Evolutionary conservation across 2,888 invertebrate genomes (phyloP).

Genomic region (Volucella inanis): DNA sequence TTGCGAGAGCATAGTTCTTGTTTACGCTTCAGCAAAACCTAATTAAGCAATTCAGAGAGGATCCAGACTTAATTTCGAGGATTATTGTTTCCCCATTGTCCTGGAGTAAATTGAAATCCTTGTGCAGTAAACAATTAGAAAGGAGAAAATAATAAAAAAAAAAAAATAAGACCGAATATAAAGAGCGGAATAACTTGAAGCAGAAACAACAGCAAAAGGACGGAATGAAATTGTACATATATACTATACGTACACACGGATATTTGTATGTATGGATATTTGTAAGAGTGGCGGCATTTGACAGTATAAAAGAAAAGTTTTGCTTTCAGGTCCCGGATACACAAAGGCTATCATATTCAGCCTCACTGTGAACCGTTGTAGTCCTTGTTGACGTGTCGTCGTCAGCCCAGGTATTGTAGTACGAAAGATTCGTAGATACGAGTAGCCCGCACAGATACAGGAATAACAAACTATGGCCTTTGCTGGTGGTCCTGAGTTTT

Average conservation of each 20-base stretch:
- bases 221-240: slow-evolving; percentile 59
- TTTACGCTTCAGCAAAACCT: slow-evolving; percentile 70
- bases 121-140: slow-evolving; percentile 73
- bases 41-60: slow-evolving; percentile 72
- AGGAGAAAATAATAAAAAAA: slow-evolving; percentile 47
- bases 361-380: slow-evolving; percentile 24
- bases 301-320: slow-evolving; percentile 62
- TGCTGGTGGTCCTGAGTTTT: background rate
- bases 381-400: slow-evolving; percentile 4
- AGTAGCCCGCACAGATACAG: slow-evolving; percentile 37
- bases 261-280: too few relatives aligned
- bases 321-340: slow-evolving; percentile 36
- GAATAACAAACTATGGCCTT: slow-evolving; percentile 15
- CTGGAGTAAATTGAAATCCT: slow-evolving; percentile 71
- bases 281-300: slow-evolving; percentile 52
- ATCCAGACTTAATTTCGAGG: slow-evolving; percentile 71
- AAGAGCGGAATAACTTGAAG: slow-evolving; percentile 14
- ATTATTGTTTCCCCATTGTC: slow-evolving; percentile 72
- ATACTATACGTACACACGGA: background rate
- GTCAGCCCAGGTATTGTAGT: slow-evolving; percentile 17
- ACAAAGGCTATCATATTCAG: slow-evolving; percentile 54
- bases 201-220: slow-evolving; percentile 52
- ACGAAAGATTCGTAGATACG: background rate
- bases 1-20: slow-evolving; percentile 49
- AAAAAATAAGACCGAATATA: slow-evolving; percentile 25